Percentiles rank a stretch among this genome's conserved stretches.
These are phyloP conservation scores for Sinhomidia bicolor DNA, from an alignment of 2,888 invertebrate species.

Conservation along the genomic window DNA sequence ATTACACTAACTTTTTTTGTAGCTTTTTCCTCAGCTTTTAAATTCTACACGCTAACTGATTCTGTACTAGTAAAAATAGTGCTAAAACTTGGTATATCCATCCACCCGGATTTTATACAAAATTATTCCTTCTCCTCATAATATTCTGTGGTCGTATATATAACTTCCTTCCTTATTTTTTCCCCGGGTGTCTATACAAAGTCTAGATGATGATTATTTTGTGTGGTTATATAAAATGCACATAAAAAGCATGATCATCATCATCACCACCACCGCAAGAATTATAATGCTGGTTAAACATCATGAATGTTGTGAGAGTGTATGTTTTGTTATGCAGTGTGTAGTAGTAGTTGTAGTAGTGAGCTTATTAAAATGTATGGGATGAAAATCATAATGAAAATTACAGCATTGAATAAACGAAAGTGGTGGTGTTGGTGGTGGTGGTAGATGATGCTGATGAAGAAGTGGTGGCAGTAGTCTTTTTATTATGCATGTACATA, in stretches of 20 bases:
- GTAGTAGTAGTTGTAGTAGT: too few relatives aligned
- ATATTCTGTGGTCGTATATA: not conserved
- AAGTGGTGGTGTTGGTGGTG: conserved; percentile 36
- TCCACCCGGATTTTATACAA: not conserved
- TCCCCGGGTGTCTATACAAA: conserved; percentile 32
- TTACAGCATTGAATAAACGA: conserved; percentile 59
- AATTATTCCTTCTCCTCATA: not conserved
- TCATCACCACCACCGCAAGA: too few relatives aligned
- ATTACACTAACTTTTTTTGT: not conserved
- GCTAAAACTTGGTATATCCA: too few relatives aligned
- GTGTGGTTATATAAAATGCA: conserved; percentile 62
- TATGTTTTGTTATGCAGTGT: conserved; percentile 25
- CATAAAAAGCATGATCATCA: conserved; percentile 71
- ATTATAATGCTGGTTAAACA: conserved; percentile 56
- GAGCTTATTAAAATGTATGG: conserved; percentile 73
- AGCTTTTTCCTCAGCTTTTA: conserved; percentile 12
- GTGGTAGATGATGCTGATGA: not conserved
- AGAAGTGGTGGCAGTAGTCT: not conserved
- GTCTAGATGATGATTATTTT: too few relatives aligned
- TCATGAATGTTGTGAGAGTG: too few relatives aligned
- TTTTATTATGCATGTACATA: conserved; percentile 71
- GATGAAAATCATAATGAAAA: conserved; percentile 73
- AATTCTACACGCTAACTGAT: not conserved
- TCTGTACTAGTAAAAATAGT: not conserved
- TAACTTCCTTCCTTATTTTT: conserved; percentile 20